Conservation (phyloP, 2,113 vertebrate species). For the Butorides virescens region DNA sequence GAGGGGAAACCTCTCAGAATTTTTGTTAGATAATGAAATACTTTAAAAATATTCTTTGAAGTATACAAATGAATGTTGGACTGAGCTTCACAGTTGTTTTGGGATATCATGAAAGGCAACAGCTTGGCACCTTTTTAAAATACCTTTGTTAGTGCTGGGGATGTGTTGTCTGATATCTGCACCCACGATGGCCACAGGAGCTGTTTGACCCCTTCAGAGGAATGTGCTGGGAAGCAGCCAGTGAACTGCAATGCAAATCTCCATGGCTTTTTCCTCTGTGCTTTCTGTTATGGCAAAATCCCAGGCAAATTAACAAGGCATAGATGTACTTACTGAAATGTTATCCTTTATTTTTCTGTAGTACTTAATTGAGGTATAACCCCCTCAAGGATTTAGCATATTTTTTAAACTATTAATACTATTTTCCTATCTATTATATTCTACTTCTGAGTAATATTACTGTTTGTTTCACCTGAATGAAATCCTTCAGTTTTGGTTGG, state of each 20-base stretch:
- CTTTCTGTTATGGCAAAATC: neutral
- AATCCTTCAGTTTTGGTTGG: neutral
- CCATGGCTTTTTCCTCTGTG: neutral
- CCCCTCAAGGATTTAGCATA: neutral
- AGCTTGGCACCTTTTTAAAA: neutral
- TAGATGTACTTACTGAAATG: neutral
- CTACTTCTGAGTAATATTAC: neutral
- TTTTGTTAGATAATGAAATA: neutral
- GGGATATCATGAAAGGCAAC: neutral
- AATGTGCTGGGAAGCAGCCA: neutral
- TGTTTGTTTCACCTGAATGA: neutral
- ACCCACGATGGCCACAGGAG: neutral
- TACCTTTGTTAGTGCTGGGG: neutral
- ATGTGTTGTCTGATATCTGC: neutral
- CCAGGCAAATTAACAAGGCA: neutral
- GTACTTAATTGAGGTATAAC: neutral
- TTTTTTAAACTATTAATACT: neutral
- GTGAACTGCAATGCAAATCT: neutral
- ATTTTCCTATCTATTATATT: neutral
- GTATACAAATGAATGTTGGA: neutral
- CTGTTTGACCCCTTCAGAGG: neutral
- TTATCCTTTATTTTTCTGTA: neutral
- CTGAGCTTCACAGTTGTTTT: neutral
- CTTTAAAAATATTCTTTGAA: constrained; percentile 21
- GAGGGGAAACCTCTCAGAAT: neutral